Base-by-base conservation (phyloP, 2,888 invertebrate genomes). In the Lamellibrachia satsuma region DNA sequence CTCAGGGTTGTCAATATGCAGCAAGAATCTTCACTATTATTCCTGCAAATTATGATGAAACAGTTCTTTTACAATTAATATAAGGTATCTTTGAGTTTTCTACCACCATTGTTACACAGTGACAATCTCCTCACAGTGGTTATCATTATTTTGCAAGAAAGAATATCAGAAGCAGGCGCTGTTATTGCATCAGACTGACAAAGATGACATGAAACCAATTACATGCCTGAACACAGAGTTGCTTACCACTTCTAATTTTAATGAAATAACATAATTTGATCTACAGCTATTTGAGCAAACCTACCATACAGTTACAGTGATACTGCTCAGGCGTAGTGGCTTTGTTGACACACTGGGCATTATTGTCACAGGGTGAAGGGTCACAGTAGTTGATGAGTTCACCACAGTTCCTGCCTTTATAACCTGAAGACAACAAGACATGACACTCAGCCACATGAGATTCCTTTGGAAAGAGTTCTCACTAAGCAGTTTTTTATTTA, bases 321-420 rank as follows among this genome's bases (percentile, higher is more conserved):
- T 75, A 75, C 15, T 3, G 11, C 22, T 75, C 75, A 75, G 75
- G 75, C n/a, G 75, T 75, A n/a, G 75, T 75, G 75, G 75, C 75
- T n/a, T 75, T 52, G 52, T 91, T 91, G 52, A n/a, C 27, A 75
- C 92, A 92, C 39, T 51, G 51, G 52, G 99, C 99, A 90, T 98
- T 98, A 95, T 98, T 97, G 93, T 98, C 97, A 95, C 99, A 99
- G 2, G 99, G 99, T 96, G 98, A 98, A 0, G 98, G 98, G 94
- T 98, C 97, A 95, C 99, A 99, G 0, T 98, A 98, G 96, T 99
- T 98, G 0, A 98, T 98, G 52, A 96, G 95, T 52, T 98, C 97
- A 97, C 99, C 98, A 96, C 99, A 99, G 94, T 98, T 98, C 96
- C 98, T 98, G 4, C 99, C 99, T 22, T 98, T 97, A 96, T 98